phyloP scores from a whole-genome alignment of 2,888 invertebrate genomes.

The Eupithecia vulgata region DNA sequence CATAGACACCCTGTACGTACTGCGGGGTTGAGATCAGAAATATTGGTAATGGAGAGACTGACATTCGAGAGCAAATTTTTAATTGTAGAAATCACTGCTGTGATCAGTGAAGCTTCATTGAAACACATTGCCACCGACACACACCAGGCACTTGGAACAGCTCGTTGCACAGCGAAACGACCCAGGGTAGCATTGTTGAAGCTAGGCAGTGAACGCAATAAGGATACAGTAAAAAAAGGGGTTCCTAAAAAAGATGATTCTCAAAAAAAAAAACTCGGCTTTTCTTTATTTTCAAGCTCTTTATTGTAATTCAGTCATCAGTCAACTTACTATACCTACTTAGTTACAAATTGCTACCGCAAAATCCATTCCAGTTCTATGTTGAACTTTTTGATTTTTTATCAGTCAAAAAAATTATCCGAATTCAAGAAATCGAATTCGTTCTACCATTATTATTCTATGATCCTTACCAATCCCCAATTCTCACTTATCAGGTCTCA shows the following conservation, averaged over 20 bases:
- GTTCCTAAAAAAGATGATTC: not conserved
- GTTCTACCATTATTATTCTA: conserved; percentile 55
- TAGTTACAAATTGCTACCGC: not conserved
- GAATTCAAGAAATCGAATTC: not conserved
- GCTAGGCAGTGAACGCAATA: not conserved
- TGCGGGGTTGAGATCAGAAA: conserved; percentile 9
- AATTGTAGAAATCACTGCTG: not conserved
- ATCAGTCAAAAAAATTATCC: not conserved
- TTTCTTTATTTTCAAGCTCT: not conserved
- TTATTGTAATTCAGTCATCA: not conserved
- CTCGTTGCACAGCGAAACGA: not conserved
- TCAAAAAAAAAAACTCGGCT: not conserved
- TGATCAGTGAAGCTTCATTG: not conserved
- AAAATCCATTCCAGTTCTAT: not conserved
- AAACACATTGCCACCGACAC: no score
- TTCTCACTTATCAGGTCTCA: conserved; percentile 81
- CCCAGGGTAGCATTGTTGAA: not conserved
- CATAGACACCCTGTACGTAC: conserved; percentile 65
- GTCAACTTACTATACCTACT: not conserved
- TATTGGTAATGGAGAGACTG: not conserved
- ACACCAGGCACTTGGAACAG: no score
- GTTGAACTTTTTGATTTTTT: not conserved
- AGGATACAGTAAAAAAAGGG: not conserved
- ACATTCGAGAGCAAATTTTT: not conserved
- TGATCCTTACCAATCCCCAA: conserved; percentile 66